phyloP scores from a whole-genome alignment of 2,113 vertebrate species.

The Hemiprocne comata region DNA sequence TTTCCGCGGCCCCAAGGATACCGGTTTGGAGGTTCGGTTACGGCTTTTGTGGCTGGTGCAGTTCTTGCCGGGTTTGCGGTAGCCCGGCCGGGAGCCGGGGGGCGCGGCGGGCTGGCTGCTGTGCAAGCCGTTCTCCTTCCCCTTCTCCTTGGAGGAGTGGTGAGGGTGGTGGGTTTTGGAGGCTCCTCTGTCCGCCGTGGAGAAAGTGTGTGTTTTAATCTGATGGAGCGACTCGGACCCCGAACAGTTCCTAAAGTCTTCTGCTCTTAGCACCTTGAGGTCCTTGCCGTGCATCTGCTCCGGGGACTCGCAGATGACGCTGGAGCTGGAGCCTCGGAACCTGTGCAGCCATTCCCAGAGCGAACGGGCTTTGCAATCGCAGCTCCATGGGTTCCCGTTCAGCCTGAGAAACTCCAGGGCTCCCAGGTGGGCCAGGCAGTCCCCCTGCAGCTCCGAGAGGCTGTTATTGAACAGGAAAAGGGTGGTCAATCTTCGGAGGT shows the following conservation, averaged over 20 bases:
- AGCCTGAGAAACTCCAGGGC: slow-evolving; percentile 95
- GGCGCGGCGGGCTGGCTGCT: slow-evolving; percentile 67
- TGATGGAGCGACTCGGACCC: slow-evolving; percentile 90
- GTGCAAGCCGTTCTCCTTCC: slow-evolving; percentile 62
- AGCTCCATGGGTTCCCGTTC: slow-evolving; percentile 95
- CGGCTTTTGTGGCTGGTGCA: slow-evolving; percentile 84
- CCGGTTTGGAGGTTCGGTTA: slow-evolving; percentile 75
- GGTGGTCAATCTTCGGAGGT: slow-evolving; percentile 91
- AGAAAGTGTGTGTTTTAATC: slow-evolving; percentile 88
- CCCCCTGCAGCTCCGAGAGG: slow-evolving; percentile 87
- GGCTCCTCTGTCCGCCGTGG: slow-evolving; percentile 82
- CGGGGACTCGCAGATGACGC: slow-evolving; percentile 82
- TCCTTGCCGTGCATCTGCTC: slow-evolving; percentile 81
- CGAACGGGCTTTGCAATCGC: slow-evolving; percentile 88
- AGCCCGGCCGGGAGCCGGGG: slow-evolving; percentile 77
- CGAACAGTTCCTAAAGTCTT: slow-evolving; percentile 90
- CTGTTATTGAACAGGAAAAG: slow-evolving; percentile 98
- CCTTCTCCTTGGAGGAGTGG: slow-evolving; percentile 74
- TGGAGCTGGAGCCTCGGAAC: slow-evolving; percentile 92
- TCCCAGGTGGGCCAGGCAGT: slow-evolving; percentile 85
- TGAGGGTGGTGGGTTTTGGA: slow-evolving; percentile 83
- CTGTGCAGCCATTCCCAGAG: slow-evolving; percentile 94
- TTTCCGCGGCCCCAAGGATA: slow-evolving; percentile 77
- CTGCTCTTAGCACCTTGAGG: slow-evolving; percentile 86
- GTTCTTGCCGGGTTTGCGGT: slow-evolving; percentile 81